These are phyloP conservation scores for Archegozetes longisetosus DNA, from an alignment of 1,140 invertebrate species.

Conservation along the genomic window DNA sequence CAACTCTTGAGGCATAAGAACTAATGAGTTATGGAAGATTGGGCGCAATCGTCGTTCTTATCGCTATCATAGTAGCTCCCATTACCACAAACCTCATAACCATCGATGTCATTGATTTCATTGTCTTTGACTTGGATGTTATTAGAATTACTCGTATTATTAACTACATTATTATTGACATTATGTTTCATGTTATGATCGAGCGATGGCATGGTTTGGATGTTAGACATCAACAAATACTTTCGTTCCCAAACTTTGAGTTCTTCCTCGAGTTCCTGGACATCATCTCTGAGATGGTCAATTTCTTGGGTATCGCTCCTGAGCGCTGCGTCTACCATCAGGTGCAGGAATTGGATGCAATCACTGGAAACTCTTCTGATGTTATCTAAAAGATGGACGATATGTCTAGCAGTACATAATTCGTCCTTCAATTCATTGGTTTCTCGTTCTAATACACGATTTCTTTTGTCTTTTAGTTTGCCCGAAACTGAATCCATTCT, in stretches of 20 bases:
- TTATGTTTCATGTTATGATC: not conserved
- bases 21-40: not conserved
- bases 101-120: not conserved
- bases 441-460: constrained; percentile 5
- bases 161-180: not conserved
- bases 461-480: not conserved
- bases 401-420: constrained; percentile 1
- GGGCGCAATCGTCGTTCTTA: not conserved
- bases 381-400: constrained; percentile 8
- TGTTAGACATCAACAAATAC: constrained; percentile 1
- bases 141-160: not conserved
- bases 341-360: not conserved
- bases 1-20: constrained; percentile 4
- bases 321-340: not conserved
- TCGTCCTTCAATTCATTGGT: constrained; percentile 11
- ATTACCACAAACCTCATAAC: not conserved
- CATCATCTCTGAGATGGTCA: not conserved
- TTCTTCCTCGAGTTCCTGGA: not conserved
- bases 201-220: not conserved
- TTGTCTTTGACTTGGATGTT: not conserved
- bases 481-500: not conserved
- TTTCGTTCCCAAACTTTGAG: constrained; percentile 9
- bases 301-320: not conserved
- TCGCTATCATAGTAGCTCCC: not conserved
- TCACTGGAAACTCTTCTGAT: not conserved